phyloP scores from a whole-genome alignment of 2,797 vertebrate species.

The Chaetophractus vellerosus region DNA sequence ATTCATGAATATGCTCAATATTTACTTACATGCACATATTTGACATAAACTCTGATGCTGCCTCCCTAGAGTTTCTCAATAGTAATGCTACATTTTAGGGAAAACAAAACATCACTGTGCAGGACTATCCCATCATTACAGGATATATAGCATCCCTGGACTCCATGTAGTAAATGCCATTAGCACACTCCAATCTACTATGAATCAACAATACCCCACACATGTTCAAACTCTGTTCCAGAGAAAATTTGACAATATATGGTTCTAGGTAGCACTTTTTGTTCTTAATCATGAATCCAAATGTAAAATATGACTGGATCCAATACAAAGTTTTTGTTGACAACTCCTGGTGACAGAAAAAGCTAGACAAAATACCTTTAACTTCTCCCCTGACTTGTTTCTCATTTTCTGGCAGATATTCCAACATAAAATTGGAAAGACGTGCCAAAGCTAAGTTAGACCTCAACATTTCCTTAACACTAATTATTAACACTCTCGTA shows the following conservation, averaged over 20 bases:
- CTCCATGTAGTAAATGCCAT: not conserved
- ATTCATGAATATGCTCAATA: not conserved
- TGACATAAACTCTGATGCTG: not conserved
- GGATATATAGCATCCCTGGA: not conserved
- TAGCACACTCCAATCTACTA: too few relatives aligned
- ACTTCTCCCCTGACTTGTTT: not conserved
- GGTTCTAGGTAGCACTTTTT: not conserved
- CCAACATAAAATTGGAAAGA: not conserved
- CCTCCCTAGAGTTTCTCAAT: not conserved
- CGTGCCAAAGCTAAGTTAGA: not conserved
- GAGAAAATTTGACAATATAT: not conserved
- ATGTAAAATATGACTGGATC: not conserved
- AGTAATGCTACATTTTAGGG: not conserved
- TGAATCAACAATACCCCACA: not conserved
- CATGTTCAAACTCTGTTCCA: not conserved
- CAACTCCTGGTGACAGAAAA: not conserved
- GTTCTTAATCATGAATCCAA: not conserved
- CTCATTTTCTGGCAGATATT: not conserved
- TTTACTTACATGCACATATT: not conserved
- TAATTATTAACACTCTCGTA: not conserved
- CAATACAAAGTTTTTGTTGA: not conserved
- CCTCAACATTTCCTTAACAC: not conserved
- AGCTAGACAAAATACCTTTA: not conserved
- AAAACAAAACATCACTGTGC: not conserved
- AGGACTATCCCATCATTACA: too few relatives aligned